Evolutionary conservation across 2,888 invertebrate species (phyloP), one percentile per base, ranked within the genome.

Genomic region (Eucera pruinosa): DNA sequence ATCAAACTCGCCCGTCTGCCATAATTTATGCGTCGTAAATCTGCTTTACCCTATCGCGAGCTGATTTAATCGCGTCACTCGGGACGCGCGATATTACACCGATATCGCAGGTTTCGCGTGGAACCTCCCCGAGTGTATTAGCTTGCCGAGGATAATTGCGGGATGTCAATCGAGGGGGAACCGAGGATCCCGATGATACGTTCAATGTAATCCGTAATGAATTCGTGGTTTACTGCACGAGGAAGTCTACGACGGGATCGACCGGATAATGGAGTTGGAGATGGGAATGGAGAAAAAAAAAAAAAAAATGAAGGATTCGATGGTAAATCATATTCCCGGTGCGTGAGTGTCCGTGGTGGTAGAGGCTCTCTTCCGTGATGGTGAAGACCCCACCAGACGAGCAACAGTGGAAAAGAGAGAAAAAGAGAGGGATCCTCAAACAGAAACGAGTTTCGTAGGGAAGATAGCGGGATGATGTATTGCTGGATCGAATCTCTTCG

Each of bases 311-410:
- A 57, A 60, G 54, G 74, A 81, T 73, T 68, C 78, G 73, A 78
- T 74, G 81, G 70, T 86, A 81, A 86, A 85, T 86, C 83, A 85
- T 79, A 81, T 80, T 73, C 33, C 2, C 58, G 43, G 57, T 61
- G 64, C 47, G 33, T 47, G 69, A 67, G 43, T 15, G 69, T 50
- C 66, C 50, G 75, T 70, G 66, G 60, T n/a, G n/a, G n/a, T n/a
- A n/a, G 62, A 69, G 69, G 50, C 20, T 68, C 60, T 57, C 72
- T 69, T 68, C 52, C 79, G 78, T 69, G 72, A 78, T 62, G 72
- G 36, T 9, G 41, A 39, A 45, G 76, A 62, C 65, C 55, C 47
- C 60, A 61, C 41, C 47, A 3, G 55, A 62, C 41, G 58, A 25
- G 43, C 30, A 58, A 64, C 36, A 39, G 30, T 18, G 47, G 30